Base-by-base conservation (phyloP, 37 sponge, comb jelly and placozoan genomes). In the Lycopodina hypogea region DNA sequence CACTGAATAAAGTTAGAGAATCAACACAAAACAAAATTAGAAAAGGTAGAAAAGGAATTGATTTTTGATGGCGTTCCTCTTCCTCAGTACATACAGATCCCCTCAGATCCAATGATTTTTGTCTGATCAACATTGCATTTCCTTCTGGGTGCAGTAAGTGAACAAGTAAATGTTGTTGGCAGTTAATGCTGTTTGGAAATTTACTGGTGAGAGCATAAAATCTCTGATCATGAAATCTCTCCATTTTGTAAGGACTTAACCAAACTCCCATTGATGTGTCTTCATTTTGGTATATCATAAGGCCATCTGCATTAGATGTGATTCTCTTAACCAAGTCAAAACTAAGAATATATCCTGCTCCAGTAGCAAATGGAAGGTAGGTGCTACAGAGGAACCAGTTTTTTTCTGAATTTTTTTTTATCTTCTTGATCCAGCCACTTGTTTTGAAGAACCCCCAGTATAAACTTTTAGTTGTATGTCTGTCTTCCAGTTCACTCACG, bases 381-480 rank as follows among this genome's bases (percentile, higher is more conserved):
- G 73, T 55, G 56, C 92, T 90, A 48, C 96, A 92, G 19, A 95
- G 56, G 63, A 89, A 86, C 93, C 93, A 95, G 0, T 84, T 81
- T 1, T 55, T 62, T 51, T 95, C 96, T 21, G 33, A 45, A 87
- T 85, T 92, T 56, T 95, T 92, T 24, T 93, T 93, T 36, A 29
- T 40, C 21, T 33, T 73, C 35, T 92, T 95, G 17, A 80, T 75
- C 0, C 62, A 29, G 23, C 87, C 80, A 32, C 90, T 87, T 29
- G 90, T 93, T 66, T 83, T 69, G 42, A 95, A 92, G 72, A 91
- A 92, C 1, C 96, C 96, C 96, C 96, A 95, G 39, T 92, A 95
- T 1, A 79, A 68, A 52, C 82, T 83, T 36, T 34, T 17, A 36
- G 39, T 67, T 18, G 35, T 23, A 0, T 21, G 24, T 64, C 84